Evolutionary conservation across 2,797 vertebrate genomes (phyloP).

Genomic region (Pterois miles): DNA sequence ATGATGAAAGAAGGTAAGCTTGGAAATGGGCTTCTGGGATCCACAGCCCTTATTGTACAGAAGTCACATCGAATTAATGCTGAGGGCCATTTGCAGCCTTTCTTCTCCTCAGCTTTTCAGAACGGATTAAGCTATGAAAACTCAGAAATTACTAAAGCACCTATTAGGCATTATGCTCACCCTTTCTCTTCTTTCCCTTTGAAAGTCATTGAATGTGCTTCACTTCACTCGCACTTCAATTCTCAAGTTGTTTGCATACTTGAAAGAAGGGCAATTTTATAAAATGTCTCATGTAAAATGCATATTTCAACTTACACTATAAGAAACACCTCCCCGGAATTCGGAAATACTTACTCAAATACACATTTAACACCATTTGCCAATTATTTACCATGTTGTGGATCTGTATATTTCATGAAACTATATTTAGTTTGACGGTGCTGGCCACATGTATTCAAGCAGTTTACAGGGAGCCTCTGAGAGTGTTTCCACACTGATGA

Average conservation of each 20-base stretch:
- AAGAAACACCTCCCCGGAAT: not conserved
- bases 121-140: slow-evolving; percentile 99
- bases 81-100: slow-evolving; percentile 98
- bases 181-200: slow-evolving; percentile 78
- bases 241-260: slow-evolving; percentile 62
- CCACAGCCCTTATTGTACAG: slow-evolving; percentile 96
- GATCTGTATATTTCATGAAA: not conserved
- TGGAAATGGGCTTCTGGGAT: slow-evolving; percentile 91
- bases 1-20: slow-evolving; percentile 88
- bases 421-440: not conserved
- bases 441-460: slow-evolving; percentile 1
- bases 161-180: slow-evolving; percentile 89
- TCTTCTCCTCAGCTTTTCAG: slow-evolving; percentile 98
- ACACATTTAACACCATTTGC: not conserved
- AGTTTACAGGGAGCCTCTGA: slow-evolving; percentile 30
- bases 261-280: slow-evolving; percentile 55
- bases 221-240: slow-evolving; percentile 54
- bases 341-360: not conserved
- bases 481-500: slow-evolving; percentile 36
- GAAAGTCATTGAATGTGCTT: slow-evolving; percentile 77
- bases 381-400: not conserved
- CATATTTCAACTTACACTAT: slow-evolving; percentile 1
- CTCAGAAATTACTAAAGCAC: slow-evolving; percentile 98
- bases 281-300: slow-evolving; percentile 44
- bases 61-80: slow-evolving; percentile 99